Evolutionary conservation across 2,113 vertebrate genomes (phyloP).

Genomic region (Empidonax alnorum): DNA sequence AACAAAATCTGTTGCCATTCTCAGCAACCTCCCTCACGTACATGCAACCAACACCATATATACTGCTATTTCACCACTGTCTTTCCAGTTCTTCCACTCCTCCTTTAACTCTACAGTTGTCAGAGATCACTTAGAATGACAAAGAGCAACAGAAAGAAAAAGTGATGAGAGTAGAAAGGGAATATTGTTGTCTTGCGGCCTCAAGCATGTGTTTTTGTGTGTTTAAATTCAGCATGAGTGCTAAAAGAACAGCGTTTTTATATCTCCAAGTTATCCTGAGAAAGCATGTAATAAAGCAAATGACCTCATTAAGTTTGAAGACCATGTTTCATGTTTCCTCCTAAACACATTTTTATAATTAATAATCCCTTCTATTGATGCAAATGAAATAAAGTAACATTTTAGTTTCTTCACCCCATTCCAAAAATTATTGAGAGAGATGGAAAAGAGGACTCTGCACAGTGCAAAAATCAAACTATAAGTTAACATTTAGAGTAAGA

Average conservation of each 20-base stretch:
- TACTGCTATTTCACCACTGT: background rate
- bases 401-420: background rate
- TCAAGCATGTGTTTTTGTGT: background rate
- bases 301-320: background rate
- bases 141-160: background rate
- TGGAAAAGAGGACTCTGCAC: background rate
- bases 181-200: background rate
- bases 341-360: background rate
- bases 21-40: background rate
- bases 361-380: background rate
- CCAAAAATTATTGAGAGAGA: background rate
- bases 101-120: background rate
- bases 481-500: background rate
- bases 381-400: background rate
- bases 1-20: fast-evolving
- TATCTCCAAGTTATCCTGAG: background rate
- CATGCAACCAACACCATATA: background rate
- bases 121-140: background rate
- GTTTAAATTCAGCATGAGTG: background rate
- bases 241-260: background rate
- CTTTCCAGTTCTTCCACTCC: background rate
- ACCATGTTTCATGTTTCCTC: background rate
- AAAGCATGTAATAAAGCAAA: background rate
- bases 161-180: background rate
- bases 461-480: background rate